Percentiles rank a stretch among this genome's conserved stretches.
Conservation (phyloP, 2,888 invertebrate genomes). For the Catocala nupta region DNA sequence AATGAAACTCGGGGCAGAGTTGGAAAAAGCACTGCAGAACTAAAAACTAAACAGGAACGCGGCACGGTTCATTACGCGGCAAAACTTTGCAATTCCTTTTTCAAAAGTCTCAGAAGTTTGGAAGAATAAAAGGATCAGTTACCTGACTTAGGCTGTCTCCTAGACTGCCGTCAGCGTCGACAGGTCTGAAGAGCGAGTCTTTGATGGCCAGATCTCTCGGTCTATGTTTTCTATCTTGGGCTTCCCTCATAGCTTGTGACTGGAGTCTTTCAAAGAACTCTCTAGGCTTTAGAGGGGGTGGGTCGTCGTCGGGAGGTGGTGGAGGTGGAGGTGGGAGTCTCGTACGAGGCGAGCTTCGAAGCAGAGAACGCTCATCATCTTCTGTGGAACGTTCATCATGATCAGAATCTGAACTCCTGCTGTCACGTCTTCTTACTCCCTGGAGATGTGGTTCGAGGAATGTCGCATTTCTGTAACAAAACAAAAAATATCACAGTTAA, state of each 20-base stretch:
- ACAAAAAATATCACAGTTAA: not conserved
- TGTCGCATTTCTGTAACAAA: conserved; percentile 90
- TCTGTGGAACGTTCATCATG: conserved; percentile 84
- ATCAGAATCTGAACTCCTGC: conserved; percentile 83
- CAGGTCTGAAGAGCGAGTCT: conserved; percentile 74
- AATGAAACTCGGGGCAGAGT: conserved; percentile 58
- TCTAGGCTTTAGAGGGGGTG: conserved; percentile 86
- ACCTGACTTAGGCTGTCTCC: conserved; percentile 86
- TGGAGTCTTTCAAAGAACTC: conserved; percentile 85
- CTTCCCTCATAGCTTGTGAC: conserved; percentile 83
- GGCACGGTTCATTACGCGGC: conserved; percentile 73
- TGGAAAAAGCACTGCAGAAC: conserved; percentile 62
- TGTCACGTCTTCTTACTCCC: conserved; percentile 85
- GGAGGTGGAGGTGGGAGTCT: conserved; percentile 81
- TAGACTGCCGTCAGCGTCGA: conserved; percentile 80
- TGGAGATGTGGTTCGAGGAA: conserved; percentile 92
- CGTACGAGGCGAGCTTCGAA: conserved; percentile 79
- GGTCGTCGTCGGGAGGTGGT: conserved; percentile 81
- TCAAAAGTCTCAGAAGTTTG: conserved; percentile 53
- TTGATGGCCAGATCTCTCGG: conserved; percentile 66
- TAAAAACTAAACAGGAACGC: conserved; percentile 63
- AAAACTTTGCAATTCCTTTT: conserved; percentile 57
- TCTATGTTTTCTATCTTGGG: conserved; percentile 74
- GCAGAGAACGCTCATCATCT: conserved; percentile 80
- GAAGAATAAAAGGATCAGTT: conserved; percentile 37